Percentiles rank a stretch among this genome's conserved stretches.
These are phyloP conservation scores for Syngnathus acus DNA, from an alignment of 2,797 vertebrate genomes.

Conservation along the genomic window DNA sequence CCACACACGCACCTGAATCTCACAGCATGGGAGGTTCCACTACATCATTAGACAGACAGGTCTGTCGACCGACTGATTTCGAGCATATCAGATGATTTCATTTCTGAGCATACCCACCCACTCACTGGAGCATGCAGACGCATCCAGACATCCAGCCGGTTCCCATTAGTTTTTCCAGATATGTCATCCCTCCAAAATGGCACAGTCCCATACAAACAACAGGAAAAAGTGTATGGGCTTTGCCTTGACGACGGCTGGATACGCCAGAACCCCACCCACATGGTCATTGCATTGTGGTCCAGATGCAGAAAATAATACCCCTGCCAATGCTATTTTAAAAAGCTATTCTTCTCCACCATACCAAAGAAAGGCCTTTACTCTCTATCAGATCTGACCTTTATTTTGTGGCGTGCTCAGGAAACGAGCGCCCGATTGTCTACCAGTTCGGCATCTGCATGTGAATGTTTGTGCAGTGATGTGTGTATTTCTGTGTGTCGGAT, in stretches of 20 bases:
- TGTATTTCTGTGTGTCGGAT: conserved; percentile 17
- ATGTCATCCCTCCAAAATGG: conserved; percentile 18
- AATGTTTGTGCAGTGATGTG: conserved; percentile 31
- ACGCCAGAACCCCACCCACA: conserved; percentile 34
- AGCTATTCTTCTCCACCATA: conserved; percentile 42
- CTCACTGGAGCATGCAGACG: conserved; percentile 1
- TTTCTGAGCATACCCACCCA: neutral
- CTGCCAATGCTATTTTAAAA: conserved; percentile 41
- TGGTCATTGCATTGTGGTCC: conserved; percentile 41
- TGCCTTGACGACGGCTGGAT: conserved; percentile 28
- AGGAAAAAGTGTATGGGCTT: conserved; percentile 37
- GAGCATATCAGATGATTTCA: conserved; percentile 5
- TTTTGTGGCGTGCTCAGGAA: conserved; percentile 21
- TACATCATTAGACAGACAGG: conserved; percentile 37
- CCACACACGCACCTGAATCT: conserved; percentile 31
- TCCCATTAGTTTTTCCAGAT: conserved; percentile 19
- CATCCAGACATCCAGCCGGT: conserved; percentile 6
- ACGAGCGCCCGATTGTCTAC: conserved; percentile 20
- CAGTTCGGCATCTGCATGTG: conserved; percentile 39
- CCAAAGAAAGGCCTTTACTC: conserved; percentile 30
- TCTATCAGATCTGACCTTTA: conserved; percentile 54
- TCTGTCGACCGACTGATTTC: conserved; percentile 29
- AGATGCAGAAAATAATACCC: conserved; percentile 30
- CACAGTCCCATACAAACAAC: conserved; percentile 16
- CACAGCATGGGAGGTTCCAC: conserved; percentile 31